Evolutionary conservation across 2,888 invertebrate genomes (phyloP).

Genomic region (Temnothorax unifasciatus): DNA sequence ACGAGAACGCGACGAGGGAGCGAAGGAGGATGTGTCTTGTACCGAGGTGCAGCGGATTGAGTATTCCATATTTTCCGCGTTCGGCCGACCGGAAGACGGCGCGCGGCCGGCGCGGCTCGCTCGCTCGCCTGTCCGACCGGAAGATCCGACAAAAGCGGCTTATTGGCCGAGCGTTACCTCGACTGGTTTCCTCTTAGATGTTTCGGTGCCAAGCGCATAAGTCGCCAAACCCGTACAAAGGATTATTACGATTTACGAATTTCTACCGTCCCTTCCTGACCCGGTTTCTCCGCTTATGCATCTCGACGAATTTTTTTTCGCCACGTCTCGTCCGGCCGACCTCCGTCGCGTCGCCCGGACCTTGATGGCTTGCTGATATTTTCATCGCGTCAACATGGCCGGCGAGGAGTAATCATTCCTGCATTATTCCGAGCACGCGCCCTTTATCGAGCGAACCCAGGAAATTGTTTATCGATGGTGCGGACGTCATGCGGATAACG

Average conservation of each 20-base stretch:
- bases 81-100: constrained; percentile 81
- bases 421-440: constrained; percentile 47
- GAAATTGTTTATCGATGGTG: constrained; percentile 52
- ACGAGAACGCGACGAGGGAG: neutral
- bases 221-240: constrained; percentile 51
- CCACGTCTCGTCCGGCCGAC: neutral
- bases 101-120: constrained; percentile 11
- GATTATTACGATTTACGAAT: constrained; percentile 74
- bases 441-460: constrained; percentile 39
- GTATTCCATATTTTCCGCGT: constrained; percentile 84
- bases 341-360: neutral
- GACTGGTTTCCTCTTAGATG: constrained; percentile 62
- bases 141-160: constrained; percentile 84
- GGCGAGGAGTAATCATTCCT: constrained; percentile 41
- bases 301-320: constrained; percentile 4
- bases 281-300: neutral
- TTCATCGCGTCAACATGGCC: constrained; percentile 19
- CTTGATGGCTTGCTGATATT: constrained; percentile 29
- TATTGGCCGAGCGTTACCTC: constrained; percentile 82
- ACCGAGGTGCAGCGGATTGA: constrained; percentile 79
- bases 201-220: constrained; percentile 62
- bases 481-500: constrained; percentile 48
- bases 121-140: constrained; percentile 75
- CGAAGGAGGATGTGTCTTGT: constrained; percentile 39
- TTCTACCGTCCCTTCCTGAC: neutral